Conservation (phyloP, 2,888 invertebrate genomes). For the Sepiola atlantica region DNA sequence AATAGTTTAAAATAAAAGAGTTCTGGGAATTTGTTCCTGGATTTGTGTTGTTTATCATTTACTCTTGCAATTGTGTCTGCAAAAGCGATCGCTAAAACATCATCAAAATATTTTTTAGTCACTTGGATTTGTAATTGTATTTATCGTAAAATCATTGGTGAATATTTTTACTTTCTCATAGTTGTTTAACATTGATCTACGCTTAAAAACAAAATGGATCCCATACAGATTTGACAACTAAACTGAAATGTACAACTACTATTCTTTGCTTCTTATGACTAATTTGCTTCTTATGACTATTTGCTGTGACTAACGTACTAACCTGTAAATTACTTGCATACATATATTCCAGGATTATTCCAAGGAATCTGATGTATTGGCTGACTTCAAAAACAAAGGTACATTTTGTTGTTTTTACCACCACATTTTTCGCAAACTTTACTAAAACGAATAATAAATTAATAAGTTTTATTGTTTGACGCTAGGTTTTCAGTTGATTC, state of each 20-base stretch:
- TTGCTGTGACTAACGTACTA: background rate
- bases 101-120: no score
- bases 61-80: no score
- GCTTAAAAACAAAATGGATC: background rate
- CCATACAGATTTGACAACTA: background rate
- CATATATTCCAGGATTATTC: constrained; percentile 55
- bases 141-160: no score
- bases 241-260: background rate
- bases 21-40: no score
- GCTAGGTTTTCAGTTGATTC: no score
- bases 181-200: background rate
- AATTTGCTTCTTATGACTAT: background rate
- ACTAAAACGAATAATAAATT: no score
- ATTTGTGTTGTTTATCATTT: no score
- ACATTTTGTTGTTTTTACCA: constrained; percentile 49
- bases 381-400: constrained; percentile 69
- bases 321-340: background rate
- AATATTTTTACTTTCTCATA: background rate
- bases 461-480: no score
- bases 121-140: no score
- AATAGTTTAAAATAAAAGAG: no score
- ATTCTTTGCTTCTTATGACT: background rate
- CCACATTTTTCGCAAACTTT: background rate
- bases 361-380: constrained; percentile 64
- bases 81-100: no score